phyloP scores from a whole-genome alignment of 2,888 invertebrate genomes.

The Lissocephala sabroskyi region DNA sequence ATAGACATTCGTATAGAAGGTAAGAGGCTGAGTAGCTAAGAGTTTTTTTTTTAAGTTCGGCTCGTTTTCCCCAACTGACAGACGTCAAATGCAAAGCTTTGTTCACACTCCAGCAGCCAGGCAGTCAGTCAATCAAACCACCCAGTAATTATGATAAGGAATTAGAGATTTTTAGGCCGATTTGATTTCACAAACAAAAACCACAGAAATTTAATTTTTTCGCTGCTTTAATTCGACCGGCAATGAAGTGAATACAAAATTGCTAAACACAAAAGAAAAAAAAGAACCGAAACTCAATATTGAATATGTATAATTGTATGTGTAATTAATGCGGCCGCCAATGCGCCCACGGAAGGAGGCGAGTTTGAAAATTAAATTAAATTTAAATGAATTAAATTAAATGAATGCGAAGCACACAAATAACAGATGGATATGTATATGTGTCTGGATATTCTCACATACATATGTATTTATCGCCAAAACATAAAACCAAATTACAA shows the following conservation, averaged over 20 bases:
- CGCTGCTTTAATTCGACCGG: conserved; percentile 39
- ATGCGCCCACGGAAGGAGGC: conserved; percentile 38
- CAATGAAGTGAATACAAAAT: conserved; percentile 15
- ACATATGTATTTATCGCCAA: conserved; percentile 14
- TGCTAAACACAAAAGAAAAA: conserved; percentile 10
- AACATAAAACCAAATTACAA: conserved; percentile 1
- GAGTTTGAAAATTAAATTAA: conserved; percentile 1
- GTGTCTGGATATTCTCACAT: no score
- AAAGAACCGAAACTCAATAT: conserved; percentile 5
- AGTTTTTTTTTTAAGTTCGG: no score
- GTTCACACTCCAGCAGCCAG: no score
- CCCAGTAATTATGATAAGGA: no score
- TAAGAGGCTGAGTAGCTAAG: no score
- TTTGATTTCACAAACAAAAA: no score
- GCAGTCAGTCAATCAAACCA: no score
- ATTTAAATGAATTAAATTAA: conserved; percentile 42
- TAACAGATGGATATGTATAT: conserved; percentile 10
- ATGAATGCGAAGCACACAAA: conserved; percentile 23
- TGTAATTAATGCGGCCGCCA: conserved; percentile 52
- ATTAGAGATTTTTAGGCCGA: no score
- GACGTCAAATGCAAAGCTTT: no score
- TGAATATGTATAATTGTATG: conserved; percentile 25
- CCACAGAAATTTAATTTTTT: no score
- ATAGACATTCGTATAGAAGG: no score
- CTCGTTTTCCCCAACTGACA: no score